Evolutionary conservation across 2,888 invertebrate species (phyloP).

Genomic region (Timema cristinae): DNA sequence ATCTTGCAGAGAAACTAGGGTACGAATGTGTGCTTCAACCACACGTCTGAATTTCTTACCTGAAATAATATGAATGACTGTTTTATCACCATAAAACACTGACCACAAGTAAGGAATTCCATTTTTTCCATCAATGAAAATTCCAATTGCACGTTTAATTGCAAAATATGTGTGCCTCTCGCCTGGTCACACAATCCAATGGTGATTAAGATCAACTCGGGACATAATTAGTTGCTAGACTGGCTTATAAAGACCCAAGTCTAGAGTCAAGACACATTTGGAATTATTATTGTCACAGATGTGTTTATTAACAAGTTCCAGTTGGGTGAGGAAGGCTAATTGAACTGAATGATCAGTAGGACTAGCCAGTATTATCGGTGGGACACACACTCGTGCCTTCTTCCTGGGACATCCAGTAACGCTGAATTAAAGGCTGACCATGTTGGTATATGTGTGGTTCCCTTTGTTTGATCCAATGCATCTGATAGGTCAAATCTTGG

Average conservation of each 20-base stretch:
- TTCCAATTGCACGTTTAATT: slow-evolving; percentile 17
- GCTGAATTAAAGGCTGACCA: too few species aligned
- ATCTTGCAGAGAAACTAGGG: slow-evolving; percentile 13
- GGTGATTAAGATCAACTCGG: slow-evolving; percentile 19
- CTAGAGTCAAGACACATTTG: slow-evolving; percentile 19
- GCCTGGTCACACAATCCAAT: slow-evolving; percentile 23
- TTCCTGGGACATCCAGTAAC: neutral
- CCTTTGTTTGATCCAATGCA: too few species aligned
- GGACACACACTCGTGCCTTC: slow-evolving; percentile 14
- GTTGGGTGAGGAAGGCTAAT: slow-evolving; percentile 21
- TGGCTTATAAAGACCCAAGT: slow-evolving; percentile 20
- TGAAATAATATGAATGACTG: slow-evolving; percentile 18
- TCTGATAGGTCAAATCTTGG: neutral
- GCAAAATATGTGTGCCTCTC: slow-evolving; percentile 23
- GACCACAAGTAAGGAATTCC: slow-evolving; percentile 17
- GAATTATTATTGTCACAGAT: slow-evolving; percentile 8
- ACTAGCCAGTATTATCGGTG: slow-evolving; percentile 18
- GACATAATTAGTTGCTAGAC: slow-evolving; percentile 21
- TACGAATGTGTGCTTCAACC: slow-evolving; percentile 17
- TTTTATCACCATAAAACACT: slow-evolving; percentile 14
- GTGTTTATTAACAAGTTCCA: slow-evolving; percentile 18
- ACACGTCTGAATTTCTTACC: slow-evolving; percentile 14
- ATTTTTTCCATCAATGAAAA: slow-evolving; percentile 15
- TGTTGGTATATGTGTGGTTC: too few species aligned
- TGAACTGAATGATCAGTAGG: slow-evolving; percentile 21